Percentiles rank a stretch among this genome's conserved stretches.
Evolutionary conservation across 2,113 vertebrate species (phyloP).

Genomic region (Cacatua alba): DNA sequence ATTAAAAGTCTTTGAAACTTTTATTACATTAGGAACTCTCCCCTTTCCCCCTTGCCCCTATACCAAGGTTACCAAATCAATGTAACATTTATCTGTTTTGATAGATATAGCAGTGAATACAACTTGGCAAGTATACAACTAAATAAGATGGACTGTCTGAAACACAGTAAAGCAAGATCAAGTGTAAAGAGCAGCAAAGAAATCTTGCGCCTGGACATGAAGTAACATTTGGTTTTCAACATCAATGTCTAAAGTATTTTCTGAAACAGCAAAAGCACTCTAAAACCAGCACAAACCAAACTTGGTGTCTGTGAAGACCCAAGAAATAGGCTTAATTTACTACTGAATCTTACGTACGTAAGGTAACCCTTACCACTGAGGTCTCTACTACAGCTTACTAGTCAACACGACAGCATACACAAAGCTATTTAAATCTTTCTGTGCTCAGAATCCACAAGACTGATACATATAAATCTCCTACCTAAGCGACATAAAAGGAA

Average conservation of each 20-base stretch:
- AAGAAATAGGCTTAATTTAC: not conserved
- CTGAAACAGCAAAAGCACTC: not conserved
- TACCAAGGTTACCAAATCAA: not conserved
- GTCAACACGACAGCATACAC: not conserved
- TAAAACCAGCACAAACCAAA: not conserved
- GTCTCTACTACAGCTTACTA: not conserved
- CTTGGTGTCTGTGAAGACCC: not conserved
- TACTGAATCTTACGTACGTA: not conserved
- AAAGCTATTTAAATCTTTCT: not conserved
- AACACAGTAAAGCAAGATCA: not conserved
- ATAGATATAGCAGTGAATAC: not conserved
- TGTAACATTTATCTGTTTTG: not conserved
- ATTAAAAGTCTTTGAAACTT: not conserved
- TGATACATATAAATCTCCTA: not conserved
- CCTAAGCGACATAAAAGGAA: not conserved
- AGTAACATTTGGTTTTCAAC: not conserved
- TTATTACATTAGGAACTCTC: not conserved
- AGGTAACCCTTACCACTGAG: not conserved
- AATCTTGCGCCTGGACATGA: not conserved
- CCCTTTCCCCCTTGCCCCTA: not conserved
- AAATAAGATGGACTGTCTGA: not conserved
- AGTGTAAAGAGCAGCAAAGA: not conserved
- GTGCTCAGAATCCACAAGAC: not conserved
- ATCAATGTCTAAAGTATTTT: not conserved
- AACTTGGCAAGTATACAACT: not conserved